Evolutionary conservation across 1,140 invertebrate genomes (phyloP).

Genomic region (Littorina saxatilis): DNA sequence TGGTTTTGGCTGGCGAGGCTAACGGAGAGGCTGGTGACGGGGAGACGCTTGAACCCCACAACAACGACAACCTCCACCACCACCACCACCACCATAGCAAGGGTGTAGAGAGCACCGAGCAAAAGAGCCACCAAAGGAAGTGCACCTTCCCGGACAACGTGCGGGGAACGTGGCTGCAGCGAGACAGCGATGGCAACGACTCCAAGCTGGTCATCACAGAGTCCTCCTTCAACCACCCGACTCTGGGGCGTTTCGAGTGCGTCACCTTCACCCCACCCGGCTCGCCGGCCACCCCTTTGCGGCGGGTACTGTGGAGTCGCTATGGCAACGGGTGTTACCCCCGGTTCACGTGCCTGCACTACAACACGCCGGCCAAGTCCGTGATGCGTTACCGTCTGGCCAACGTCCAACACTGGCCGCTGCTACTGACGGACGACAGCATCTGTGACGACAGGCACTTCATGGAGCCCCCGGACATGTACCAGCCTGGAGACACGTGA

Average conservation of each 20-base stretch:
- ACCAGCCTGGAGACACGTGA: conserved; percentile 20
- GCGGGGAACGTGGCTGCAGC: conserved; percentile 27
- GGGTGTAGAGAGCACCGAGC: neutral
- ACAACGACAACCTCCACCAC: neutral
- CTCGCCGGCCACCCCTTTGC: neutral
- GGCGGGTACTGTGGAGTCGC: conserved; percentile 13
- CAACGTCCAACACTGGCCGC: conserved; percentile 25
- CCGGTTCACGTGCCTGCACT: conserved; percentile 35
- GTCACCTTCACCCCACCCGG: conserved; percentile 25
- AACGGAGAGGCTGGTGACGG: no score
- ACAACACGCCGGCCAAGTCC: conserved; percentile 24
- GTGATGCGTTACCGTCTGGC: conserved; percentile 33
- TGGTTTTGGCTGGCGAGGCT: no score
- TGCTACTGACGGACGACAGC: conserved; percentile 28
- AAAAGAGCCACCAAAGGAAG: neutral
- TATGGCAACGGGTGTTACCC: conserved; percentile 42
- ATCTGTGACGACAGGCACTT: conserved; percentile 33
- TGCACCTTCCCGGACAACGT: conserved; percentile 29
- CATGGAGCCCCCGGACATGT: conserved; percentile 31
- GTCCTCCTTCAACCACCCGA: conserved; percentile 12
- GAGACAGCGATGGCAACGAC: neutral
- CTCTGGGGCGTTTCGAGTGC: conserved; percentile 14
- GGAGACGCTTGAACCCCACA: neutral
- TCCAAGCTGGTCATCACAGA: conserved; percentile 19
- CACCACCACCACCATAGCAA: neutral